Base-by-base conservation (phyloP, 2,797 vertebrate species). In the Sparidentex hasta region DNA sequence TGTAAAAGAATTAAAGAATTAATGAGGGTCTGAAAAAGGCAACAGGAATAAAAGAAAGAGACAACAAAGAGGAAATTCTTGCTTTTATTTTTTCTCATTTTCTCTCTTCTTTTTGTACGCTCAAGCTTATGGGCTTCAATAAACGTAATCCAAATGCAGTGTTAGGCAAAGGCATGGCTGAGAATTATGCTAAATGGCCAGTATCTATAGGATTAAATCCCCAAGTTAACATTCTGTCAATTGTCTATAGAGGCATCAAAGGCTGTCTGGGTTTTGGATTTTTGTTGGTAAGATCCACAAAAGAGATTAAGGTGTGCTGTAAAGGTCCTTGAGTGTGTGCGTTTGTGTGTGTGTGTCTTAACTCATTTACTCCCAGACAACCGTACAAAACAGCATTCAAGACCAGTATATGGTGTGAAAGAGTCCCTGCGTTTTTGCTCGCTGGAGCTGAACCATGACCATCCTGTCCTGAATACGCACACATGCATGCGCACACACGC, bases 381-480 rank as follows among this genome's bases (percentile, higher is more conserved):
- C 69, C 75, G 62, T 80, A 71, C 68, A 85, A 85, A 83, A 59
- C 46, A 21, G 55, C 70, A 74, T 87, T 87, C 51, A 88, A 78
- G 43, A 72, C 71, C 79, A 84, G 48, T 87, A 82, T 79, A 86
- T 80, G 73, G 55, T 78, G 57, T 84, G 65, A 88, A 87, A 75
- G 74, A 85, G 41, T 87, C 50, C 55, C 63, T 62, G 69, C 46
- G 8, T 66, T 78, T 81, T 72, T 82, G 81, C 72, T 84, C 67
- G 81, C 33, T 83, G 65, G 68, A 85, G 79, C 81, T 86, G 74
- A 90, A 85, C 86, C 81, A 74, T 82, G 72, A 80, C 70, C 74
- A 71, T 85, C 78, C 61, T 80, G 65, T 72, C 80, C 74, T 76
- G 59, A 78, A 84, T 57, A 64, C 73, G 74, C 52, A 65, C 52